These are phyloP conservation scores for Dermolepida albohirtum DNA, from an alignment of 2,888 invertebrate genomes.

Conservation along the genomic window DNA sequence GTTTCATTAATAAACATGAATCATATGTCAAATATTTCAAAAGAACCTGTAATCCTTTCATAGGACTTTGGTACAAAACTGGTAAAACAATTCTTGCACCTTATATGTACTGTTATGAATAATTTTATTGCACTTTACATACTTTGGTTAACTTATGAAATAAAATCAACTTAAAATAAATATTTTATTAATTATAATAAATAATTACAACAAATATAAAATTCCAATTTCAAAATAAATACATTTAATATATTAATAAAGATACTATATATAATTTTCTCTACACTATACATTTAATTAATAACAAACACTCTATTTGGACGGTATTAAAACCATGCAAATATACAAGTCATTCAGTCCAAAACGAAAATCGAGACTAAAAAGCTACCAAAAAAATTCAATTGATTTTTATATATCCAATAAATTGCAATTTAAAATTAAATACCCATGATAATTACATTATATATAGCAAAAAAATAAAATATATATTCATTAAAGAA, in stretches of 20 bases:
- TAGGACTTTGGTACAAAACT: too few species aligned
- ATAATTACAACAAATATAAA: conserved; percentile 39
- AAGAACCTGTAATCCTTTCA: too few species aligned
- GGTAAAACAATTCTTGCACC: too few species aligned
- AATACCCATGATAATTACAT: neutral
- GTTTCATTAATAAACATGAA: too few species aligned
- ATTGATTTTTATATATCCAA: neutral
- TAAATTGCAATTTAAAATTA: neutral
- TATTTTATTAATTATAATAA: conserved; percentile 31
- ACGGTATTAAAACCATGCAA: conserved; percentile 33
- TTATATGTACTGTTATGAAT: too few species aligned
- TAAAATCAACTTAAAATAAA: conserved; percentile 6
- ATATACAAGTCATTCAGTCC: conserved; percentile 6
- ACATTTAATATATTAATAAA: conserved; percentile 33
- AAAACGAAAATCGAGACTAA: conserved; percentile 2
- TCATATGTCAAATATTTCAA: too few species aligned
- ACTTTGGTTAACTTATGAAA: too few species aligned
- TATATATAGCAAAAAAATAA: neutral
- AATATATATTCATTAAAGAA: neutral
- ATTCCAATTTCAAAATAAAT: conserved; percentile 36
- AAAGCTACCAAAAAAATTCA: too few species aligned
- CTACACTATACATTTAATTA: conserved; percentile 18
- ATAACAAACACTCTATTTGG: conserved; percentile 31
- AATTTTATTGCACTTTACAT: too few species aligned
- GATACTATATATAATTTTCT: conserved; percentile 13